phyloP scores from a whole-genome alignment of 2,888 invertebrate species.

The Tetragonula carbonaria region DNA sequence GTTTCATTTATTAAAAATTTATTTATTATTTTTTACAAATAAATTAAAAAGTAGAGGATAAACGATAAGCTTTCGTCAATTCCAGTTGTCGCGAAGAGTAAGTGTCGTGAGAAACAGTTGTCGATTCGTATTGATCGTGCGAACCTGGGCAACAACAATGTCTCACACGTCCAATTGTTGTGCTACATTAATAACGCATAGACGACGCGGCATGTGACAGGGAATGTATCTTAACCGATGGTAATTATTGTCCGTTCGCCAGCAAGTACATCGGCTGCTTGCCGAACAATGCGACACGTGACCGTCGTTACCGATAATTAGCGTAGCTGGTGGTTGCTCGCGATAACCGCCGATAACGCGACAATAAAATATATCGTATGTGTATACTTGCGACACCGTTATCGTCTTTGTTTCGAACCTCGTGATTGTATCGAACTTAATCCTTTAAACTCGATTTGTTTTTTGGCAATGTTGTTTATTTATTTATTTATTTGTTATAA shows the following conservation, averaged over 20 bases:
- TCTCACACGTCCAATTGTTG: constrained; percentile 63
- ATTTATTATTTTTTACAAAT: too few species aligned
- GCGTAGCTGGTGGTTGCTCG: constrained; percentile 27
- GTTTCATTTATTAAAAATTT: too few species aligned
- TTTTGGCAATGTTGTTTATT: too few species aligned
- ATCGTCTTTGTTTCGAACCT: neutral
- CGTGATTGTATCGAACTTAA: neutral
- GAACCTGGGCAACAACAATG: constrained; percentile 54
- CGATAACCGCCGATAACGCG: constrained; percentile 53
- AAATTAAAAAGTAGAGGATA: neutral
- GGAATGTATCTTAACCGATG: constrained; percentile 34
- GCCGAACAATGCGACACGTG: constrained; percentile 54
- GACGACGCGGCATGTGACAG: constrained; percentile 6
- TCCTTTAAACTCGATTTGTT: too few species aligned
- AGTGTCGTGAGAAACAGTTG: constrained; percentile 63
- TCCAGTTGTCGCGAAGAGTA: constrained; percentile 23
- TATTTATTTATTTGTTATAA: too few species aligned
- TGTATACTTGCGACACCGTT: neutral
- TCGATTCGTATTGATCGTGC: constrained; percentile 57
- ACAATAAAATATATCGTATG: constrained; percentile 17
- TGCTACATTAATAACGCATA: constrained; percentile 51
- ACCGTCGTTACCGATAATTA: constrained; percentile 56
- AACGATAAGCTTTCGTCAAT: constrained; percentile 17
- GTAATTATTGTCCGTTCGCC: constrained; percentile 52
- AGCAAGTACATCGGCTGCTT: neutral